A percentile compares a stretch with the other conserved stretches of the same genome.
Conservation (phyloP, 2,113 vertebrate genomes). For the Ctenomys sociabilis region DNA sequence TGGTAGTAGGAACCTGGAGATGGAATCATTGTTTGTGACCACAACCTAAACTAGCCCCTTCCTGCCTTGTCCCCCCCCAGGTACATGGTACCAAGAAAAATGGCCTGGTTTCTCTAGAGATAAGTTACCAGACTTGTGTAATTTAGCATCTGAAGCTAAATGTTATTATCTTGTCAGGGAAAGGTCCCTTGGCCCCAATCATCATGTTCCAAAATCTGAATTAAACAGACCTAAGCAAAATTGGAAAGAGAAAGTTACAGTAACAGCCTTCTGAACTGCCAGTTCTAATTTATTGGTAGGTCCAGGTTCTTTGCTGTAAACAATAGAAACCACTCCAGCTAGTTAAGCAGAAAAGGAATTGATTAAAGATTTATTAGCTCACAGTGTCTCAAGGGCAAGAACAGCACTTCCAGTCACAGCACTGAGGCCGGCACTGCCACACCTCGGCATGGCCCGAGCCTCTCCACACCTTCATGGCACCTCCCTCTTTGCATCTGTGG, state of each 20-base stretch:
- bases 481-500: background rate
- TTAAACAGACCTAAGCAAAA: slow-evolving; percentile 57
- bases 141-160: slow-evolving; percentile 60
- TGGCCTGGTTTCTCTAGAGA: background rate
- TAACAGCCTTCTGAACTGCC: slow-evolving; percentile 53
- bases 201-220: slow-evolving; percentile 58
- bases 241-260: slow-evolving; percentile 55
- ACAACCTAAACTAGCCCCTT: background rate
- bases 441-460: accelerated
- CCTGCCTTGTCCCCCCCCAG: background rate
- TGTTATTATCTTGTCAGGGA: slow-evolving; percentile 63
- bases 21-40: background rate
- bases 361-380: slow-evolving; percentile 61
- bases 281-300: slow-evolving; percentile 64
- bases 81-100: background rate
- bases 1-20: background rate
- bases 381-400: slow-evolving; percentile 20
- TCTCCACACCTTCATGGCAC: accelerated
- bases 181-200: slow-evolving; percentile 5
- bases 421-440: background rate
- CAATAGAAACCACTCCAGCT: slow-evolving; percentile 65
- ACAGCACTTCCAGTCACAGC: background rate
- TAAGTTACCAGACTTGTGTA: slow-evolving; percentile 46
- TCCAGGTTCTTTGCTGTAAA: slow-evolving; percentile 62
- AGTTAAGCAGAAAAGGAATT: slow-evolving; percentile 69